Evolutionary conservation across 1,140 invertebrate genomes (phyloP), one percentile per base, ranked within the genome.

Genomic region (Drosophila kikkawai): DNA sequence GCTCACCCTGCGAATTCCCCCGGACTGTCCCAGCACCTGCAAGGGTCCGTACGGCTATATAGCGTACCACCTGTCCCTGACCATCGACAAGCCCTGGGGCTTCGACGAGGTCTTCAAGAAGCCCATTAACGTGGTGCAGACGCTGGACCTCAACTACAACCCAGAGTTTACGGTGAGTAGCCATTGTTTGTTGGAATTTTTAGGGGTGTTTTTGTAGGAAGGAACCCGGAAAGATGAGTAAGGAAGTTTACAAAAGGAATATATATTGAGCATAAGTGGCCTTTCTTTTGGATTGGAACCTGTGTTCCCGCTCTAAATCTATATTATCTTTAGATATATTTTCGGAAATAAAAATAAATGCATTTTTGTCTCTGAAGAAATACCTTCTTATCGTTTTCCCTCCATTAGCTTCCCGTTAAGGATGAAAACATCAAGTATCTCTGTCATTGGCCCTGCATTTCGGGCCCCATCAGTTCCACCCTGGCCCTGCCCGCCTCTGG

Each of bases 41-140:
- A 95, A 96, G 88, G 95, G 95, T 3, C 94, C 96, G 50, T 95
- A 95, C 88, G 96, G 96, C 3, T 94, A 94, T 74, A 93, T 96
- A 53, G 93, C 95, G 19, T 96, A 97, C 82, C 95, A 94, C 66
- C 93, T 96, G 12, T 96, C 96, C 83, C 95, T 93, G 59, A 90
- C 88, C 63, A 93, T 97, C 70, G 96, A 96, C 91, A 95, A 96
- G 56, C 96, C 96, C 34, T 97, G 96, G 96, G 95, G 95, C 51
- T 96, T 96, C 80, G 96, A 97, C 93, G 95, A 96, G 78, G 95
- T 96, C 80, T 94, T 94, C 58, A 96, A 96, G 92, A 94, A 94
- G 75, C 94, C 95, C 8, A 96, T 97, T 78, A 96, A 95, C 29
- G 95, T 97, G 11, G 94, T 96, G 22, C 94, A 95, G 75, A 94